Evolutionary conservation across 1,140 invertebrate species (phyloP).

Genomic region (Philaenus spumarius): DNA sequence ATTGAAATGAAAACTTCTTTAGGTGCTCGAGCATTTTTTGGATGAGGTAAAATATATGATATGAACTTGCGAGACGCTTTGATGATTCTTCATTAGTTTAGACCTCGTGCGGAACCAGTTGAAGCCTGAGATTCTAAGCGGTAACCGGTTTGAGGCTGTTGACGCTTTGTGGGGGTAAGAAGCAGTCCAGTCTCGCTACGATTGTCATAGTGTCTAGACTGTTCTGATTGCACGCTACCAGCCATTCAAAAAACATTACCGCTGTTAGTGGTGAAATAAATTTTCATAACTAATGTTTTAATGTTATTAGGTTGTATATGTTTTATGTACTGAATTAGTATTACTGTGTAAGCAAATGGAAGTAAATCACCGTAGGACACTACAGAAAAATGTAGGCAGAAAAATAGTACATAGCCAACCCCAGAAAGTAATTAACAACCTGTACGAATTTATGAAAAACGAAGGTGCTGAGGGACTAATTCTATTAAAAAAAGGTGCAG

Average conservation of each 20-base stretch:
- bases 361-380: not conserved
- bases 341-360: not conserved
- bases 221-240: not conserved
- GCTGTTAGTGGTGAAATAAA: not conserved
- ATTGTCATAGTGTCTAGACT: not conserved
- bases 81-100: too few relatives aligned
- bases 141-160: not conserved
- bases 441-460: constrained; percentile 4
- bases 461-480: constrained; percentile 2
- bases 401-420: constrained; percentile 1
- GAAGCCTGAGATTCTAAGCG: not conserved
- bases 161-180: not conserved
- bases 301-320: not conserved
- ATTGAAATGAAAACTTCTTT: too few relatives aligned
- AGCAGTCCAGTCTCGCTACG: not conserved
- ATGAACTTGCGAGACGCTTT: too few relatives aligned
- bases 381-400: not conserved
- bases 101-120: not conserved
- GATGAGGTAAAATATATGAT: too few relatives aligned
- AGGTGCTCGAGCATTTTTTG: too few relatives aligned
- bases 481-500: constrained; percentile 1
- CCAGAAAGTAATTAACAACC: not conserved
- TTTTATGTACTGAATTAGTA: not conserved
- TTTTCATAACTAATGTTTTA: not conserved
- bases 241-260: not conserved